A percentile compares a stretch with the other conserved stretches of the same genome.
These are phyloP conservation scores for Apoda limacodes DNA, from an alignment of 2,888 invertebrate genomes.

Conservation along the genomic window DNA sequence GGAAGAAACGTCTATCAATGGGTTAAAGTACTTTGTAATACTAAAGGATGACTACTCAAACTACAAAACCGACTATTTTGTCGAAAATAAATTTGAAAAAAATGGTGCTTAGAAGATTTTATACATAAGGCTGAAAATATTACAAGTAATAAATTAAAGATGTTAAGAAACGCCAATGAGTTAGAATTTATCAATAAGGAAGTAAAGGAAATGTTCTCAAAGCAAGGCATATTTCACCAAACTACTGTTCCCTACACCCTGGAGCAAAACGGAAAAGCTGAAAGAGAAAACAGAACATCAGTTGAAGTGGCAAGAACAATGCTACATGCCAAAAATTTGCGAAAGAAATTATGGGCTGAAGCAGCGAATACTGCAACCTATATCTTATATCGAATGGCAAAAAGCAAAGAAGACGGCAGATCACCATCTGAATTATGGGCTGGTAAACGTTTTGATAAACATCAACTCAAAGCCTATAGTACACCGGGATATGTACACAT, in stretches of 20 bases:
- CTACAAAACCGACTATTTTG: constrained; percentile 14
- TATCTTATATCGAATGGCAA: constrained; percentile 4
- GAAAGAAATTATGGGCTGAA: constrained; percentile 4
- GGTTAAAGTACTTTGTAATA: too few species aligned
- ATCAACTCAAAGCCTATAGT: constrained; percentile 1
- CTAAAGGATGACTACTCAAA: constrained; percentile 20
- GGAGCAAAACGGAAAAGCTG: constrained; percentile 35
- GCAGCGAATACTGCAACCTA: too few species aligned
- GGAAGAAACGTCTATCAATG: constrained; percentile 13
- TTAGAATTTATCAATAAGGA: too few species aligned
- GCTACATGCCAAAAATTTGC: too few species aligned
- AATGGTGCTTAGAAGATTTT: constrained; percentile 9
- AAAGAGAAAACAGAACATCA: too few species aligned
- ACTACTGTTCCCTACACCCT: constrained; percentile 26
- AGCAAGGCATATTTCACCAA: constrained; percentile 24
- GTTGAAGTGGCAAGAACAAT: constrained; percentile 26
- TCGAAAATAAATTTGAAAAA: too few species aligned
- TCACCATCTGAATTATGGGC: constrained; percentile 4
- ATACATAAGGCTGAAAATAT: constrained; percentile 8
- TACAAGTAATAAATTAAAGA: too few species aligned
- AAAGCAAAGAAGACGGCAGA: constrained; percentile 2
- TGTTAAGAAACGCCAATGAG: constrained; percentile 25
- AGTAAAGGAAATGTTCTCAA: constrained; percentile 17
- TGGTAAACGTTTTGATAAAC: constrained; percentile 1
- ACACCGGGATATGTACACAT: too few species aligned